A percentile compares a stretch with the other conserved stretches of the same genome.
Conservation (phyloP, 92 coral and sea anemone species). For the Pocillopora meandrina region DNA sequence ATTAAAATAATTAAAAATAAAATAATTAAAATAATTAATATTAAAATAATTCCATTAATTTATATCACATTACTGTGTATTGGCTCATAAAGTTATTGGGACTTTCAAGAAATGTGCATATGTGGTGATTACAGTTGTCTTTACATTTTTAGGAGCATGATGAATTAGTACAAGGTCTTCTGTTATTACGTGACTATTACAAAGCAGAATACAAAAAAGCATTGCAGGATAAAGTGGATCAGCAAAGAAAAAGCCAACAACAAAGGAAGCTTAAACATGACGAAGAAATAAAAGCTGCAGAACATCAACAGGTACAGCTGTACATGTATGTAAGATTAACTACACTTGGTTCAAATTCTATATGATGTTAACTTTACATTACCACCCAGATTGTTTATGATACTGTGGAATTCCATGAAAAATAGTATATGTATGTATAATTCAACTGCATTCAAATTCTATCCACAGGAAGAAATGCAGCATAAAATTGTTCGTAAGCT, state of each 20-base stretch:
- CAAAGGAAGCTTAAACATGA: constrained; percentile 20
- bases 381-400: too few species aligned
- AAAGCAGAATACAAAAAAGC: constrained; percentile 66
- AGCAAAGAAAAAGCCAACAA: constrained; percentile 46
- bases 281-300: constrained; percentile 29
- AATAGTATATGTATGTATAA: background rate
- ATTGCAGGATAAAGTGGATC: constrained; percentile 63
- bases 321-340: background rate
- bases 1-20: too few species aligned
- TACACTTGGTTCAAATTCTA: too few species aligned
- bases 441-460: background rate
- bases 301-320: constrained; percentile 49
- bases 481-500: constrained; percentile 58
- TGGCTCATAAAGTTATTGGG: too few species aligned
- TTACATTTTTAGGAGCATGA: constrained; percentile 36
- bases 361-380: background rate
- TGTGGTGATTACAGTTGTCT: too few species aligned
- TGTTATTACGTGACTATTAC: constrained; percentile 64
- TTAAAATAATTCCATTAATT: too few species aligned
- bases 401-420: too few species aligned
- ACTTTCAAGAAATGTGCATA: too few species aligned
- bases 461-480: constrained; percentile 33
- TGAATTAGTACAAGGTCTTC: constrained; percentile 61
- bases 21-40: too few species aligned
- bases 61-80: background rate